A percentile compares a stretch with the other conserved stretches of the same genome.
Evolutionary conservation across 64 coral and sea anemone species (phyloP).

Genomic region (Platygyra sinensis): DNA sequence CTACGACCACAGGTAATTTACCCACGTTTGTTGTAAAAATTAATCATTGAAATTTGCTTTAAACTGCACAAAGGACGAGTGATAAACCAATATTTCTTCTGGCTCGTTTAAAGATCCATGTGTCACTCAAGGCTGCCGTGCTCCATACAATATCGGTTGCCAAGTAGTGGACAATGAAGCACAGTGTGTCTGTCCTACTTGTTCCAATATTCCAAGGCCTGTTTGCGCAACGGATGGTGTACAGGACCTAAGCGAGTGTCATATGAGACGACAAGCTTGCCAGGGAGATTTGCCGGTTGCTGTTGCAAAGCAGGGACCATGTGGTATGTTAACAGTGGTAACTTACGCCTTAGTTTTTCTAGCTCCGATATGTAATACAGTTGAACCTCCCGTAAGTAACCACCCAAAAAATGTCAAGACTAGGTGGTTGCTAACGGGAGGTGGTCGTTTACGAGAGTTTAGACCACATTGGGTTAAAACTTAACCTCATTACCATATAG

Average conservation of each 20-base stretch:
- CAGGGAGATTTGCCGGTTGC: not conserved
- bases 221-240: constrained; percentile 30
- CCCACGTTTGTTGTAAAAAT: not conserved
- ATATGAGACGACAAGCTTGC: not conserved
- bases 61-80: not conserved
- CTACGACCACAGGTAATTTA: constrained; percentile 1
- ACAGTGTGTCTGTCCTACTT: constrained; percentile 35
- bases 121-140: constrained; percentile 40
- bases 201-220: constrained; percentile 9
- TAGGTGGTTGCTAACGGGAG: too few species aligned
- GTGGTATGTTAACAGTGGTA: not conserved
- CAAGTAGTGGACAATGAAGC: not conserved
- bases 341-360: not conserved
- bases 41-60: not conserved
- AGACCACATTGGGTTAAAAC: too few species aligned
- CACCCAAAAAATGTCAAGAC: too few species aligned
- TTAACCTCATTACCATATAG: too few species aligned
- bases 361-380: not conserved
- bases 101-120: constrained; percentile 44
- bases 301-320: constrained; percentile 1
- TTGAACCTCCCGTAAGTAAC: too few species aligned
- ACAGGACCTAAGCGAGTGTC: constrained; percentile 18
- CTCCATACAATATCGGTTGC: constrained; percentile 52
- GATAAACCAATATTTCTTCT: not conserved
- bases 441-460: too few species aligned